Percentiles rank a stretch among this genome's conserved stretches.
Conservation (phyloP, 2,888 invertebrate species). For the Harmothoe impar region DNA sequence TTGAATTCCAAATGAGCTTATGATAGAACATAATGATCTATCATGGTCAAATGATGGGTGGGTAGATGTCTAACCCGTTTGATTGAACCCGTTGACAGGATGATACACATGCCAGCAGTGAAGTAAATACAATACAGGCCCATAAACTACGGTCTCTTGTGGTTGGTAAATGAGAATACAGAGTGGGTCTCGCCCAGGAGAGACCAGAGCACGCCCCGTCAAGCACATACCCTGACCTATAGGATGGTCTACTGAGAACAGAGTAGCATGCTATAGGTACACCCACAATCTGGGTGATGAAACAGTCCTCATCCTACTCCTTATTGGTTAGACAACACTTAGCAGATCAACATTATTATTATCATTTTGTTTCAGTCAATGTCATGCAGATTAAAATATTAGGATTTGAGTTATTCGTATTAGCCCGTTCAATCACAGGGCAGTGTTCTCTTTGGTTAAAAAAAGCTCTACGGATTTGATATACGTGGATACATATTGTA, state of each 20-base stretch:
- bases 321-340: slow-evolving; percentile 23
- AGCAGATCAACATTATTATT: neutral
- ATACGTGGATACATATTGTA: neutral
- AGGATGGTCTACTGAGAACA: slow-evolving; percentile 50
- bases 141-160: slow-evolving; percentile 43
- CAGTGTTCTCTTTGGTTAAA: neutral
- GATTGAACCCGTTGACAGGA: neutral
- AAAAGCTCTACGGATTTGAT: neutral
- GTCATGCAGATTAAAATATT: slow-evolving; percentile 25
- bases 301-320: slow-evolving; percentile 37
- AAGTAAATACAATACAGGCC: slow-evolving; percentile 49
- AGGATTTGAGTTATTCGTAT: neutral
- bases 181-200: slow-evolving; percentile 53
- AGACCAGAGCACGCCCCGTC: neutral
- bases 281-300: slow-evolving; percentile 30
- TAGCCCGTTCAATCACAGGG: neutral
- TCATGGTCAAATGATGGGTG: no score
- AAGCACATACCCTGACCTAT: slow-evolving; percentile 52
- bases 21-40: no score
- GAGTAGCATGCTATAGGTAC: slow-evolving; percentile 56
- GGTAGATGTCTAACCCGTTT: neutral
- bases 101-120: slow-evolving; percentile 53
- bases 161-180: slow-evolving; percentile 53
- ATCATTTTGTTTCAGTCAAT: neutral
- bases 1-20: no score